Base-by-base conservation (phyloP, 2,888 invertebrate species). In the Archips xylosteana region DNA sequence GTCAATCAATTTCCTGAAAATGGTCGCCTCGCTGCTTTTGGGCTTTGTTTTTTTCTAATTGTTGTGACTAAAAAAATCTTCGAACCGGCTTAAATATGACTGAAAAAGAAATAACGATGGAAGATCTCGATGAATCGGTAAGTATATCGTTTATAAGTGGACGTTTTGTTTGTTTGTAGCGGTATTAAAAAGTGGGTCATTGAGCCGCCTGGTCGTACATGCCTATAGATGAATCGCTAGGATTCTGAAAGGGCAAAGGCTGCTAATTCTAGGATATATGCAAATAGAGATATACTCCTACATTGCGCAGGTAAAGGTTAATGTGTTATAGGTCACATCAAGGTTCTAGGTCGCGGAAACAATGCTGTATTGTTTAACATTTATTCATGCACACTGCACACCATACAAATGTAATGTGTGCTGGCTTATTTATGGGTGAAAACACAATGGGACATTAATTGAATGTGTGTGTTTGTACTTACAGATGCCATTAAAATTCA, bases 121-220 rank as follows among this genome's bases (percentile, higher is more conserved):
- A 93, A 76, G 92, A 94, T 67, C 81, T 94, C 32, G 93, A 93
- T 75, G 93, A 92, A 81, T 88, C 92, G 78, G 94, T 94, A 79
- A 88, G 91, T 86, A 74, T 42, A 51, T 70, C 76, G 63, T 71
- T 54, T 69, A 69, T 49, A 72, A 69, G 23, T 60, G 54, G 76
- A 57, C 71, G 74, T 76, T 65, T 45, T 45, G 57, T 68, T 74
- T 62, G 76, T 69, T 75, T 71, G 76, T 74, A 80, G 77, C 78
- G 78, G 76, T 76, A 70, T 71, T 65, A 32, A 71, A 79, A 90
- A 81, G 70, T 91, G 86, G 91, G 89, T 91, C 91, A 90, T 76
- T 60, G 79, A 81, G 87, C 90, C 89, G 90, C 87, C 84, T 82
- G 71, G 76, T 77, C 74, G 76, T 62, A 68, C 51, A 67, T 62